Evolutionary conservation across 2,888 invertebrate genomes (phyloP).

Genomic region (Bhutanitis thaidina): DNA sequence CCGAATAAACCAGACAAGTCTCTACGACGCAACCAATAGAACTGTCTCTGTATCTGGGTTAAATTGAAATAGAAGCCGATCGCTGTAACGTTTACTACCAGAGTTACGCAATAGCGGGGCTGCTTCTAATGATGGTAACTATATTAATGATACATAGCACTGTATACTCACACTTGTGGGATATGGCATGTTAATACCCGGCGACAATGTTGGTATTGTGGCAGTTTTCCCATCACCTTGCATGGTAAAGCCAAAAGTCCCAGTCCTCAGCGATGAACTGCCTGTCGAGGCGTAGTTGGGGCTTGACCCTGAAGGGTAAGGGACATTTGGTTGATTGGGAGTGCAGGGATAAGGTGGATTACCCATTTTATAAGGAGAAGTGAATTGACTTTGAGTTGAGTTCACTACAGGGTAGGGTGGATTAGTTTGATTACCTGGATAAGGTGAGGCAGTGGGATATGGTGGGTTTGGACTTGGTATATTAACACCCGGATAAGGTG

Average conservation of each 20-base stretch:
- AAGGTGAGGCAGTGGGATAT: slow-evolving; percentile 19
- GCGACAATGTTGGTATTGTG: slow-evolving; percentile 38
- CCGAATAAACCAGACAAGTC: too few relatives aligned
- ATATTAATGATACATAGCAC: neutral
- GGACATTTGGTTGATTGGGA: neutral
- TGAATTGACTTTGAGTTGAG: slow-evolving; percentile 15
- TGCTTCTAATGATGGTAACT: too few relatives aligned
- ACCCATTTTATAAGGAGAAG: slow-evolving; percentile 23
- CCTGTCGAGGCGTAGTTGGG: slow-evolving; percentile 15
- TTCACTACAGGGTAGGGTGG: neutral
- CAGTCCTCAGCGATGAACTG: slow-evolving; percentile 32
- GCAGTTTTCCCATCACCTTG: slow-evolving; percentile 8
- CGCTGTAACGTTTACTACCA: too few relatives aligned
- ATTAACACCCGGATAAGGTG: slow-evolving; percentile 6
- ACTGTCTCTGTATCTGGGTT: too few relatives aligned
- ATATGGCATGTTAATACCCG: slow-evolving; percentile 36
- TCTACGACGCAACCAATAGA: too few relatives aligned
- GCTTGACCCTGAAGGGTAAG: neutral
- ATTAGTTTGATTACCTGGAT: neutral
- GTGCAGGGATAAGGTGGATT: slow-evolving; percentile 19
- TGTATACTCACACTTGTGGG: slow-evolving; percentile 33
- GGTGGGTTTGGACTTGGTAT: slow-evolving; percentile 22
- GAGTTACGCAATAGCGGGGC: too few relatives aligned
- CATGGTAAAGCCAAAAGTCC: slow-evolving; percentile 36
- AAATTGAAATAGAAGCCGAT: too few relatives aligned